Percentiles rank a stretch among this genome's conserved stretches.
Evolutionary conservation across 2,888 invertebrate species (phyloP).

Genomic region (Heteropelma amictum): DNA sequence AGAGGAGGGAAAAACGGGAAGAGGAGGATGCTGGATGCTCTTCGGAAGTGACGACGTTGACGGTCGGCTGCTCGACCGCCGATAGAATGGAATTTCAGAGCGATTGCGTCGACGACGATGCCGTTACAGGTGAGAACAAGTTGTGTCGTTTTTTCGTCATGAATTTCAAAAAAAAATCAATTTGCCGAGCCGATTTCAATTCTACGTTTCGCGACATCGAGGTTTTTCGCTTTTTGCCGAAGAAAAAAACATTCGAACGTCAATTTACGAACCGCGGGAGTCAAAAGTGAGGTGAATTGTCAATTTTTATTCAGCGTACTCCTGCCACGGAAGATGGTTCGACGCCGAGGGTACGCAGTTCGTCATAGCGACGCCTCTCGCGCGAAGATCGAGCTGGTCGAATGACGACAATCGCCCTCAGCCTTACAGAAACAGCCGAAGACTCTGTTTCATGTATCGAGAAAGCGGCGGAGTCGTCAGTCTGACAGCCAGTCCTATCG

Average conservation of each 20-base stretch:
- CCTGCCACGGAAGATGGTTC: slow-evolving; percentile 92
- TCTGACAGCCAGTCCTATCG: slow-evolving; percentile 75
- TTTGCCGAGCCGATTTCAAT: no score
- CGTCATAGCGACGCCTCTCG: slow-evolving; percentile 88
- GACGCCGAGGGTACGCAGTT: slow-evolving; percentile 90
- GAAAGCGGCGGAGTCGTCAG: slow-evolving; percentile 79
- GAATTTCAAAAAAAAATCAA: background rate
- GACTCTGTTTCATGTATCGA: slow-evolving; percentile 88
- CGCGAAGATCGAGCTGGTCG: slow-evolving; percentile 80
- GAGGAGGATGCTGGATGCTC: slow-evolving; percentile 71
- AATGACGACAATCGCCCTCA: slow-evolving; percentile 75
- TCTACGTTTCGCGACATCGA: background rate
- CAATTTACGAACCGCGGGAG: background rate
- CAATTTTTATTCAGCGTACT: slow-evolving; percentile 83
- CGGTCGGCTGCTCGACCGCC: slow-evolving; percentile 86
- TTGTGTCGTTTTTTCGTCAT: background rate
- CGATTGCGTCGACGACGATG: slow-evolving; percentile 84
- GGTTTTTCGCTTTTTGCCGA: background rate
- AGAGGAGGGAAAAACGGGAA: slow-evolving; percentile 60
- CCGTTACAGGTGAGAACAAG: slow-evolving; percentile 82
- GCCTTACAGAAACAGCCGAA: slow-evolving; percentile 78
- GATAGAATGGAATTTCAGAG: slow-evolving; percentile 90
- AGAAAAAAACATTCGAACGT: background rate
- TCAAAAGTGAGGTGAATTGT: background rate
- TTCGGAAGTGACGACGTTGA: slow-evolving; percentile 83